Conservation (phyloP, 2,797 vertebrate genomes). For the Nyctalus aviator region DNA sequence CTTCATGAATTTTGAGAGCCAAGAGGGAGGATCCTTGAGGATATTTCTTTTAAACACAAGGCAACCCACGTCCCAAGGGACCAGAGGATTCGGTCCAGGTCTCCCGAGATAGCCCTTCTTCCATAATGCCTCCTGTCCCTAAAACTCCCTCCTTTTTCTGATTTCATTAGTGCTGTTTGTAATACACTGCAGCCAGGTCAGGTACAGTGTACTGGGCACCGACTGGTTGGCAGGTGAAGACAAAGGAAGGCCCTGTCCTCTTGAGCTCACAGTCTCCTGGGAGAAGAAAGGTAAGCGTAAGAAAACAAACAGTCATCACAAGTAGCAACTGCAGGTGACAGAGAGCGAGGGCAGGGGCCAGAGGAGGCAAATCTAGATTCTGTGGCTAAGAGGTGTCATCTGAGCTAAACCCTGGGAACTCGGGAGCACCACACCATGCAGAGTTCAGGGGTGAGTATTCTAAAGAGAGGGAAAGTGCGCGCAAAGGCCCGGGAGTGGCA, state of each 20-base stretch:
- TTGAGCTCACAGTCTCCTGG: background rate
- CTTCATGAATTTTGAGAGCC: conserved; percentile 67
- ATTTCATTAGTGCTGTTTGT: background rate
- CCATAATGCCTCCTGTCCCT: background rate
- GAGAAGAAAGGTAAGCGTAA: background rate
- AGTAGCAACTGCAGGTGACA: background rate
- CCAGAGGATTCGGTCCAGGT: background rate
- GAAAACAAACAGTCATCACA: background rate
- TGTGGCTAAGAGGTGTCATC: background rate
- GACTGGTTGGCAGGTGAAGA: background rate
- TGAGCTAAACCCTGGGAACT: background rate
- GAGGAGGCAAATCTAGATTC: background rate
- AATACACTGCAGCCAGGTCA: no score
- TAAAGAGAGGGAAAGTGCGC: background rate
- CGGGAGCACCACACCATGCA: background rate
- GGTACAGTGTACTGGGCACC: background rate
- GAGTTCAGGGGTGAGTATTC: background rate
- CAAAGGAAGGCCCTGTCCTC: background rate
- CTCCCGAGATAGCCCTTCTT: background rate
- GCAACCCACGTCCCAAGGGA: background rate
- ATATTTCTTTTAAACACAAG: conserved; percentile 50
- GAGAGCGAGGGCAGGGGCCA: background rate
- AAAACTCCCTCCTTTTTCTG: background rate
- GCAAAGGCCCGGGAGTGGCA: background rate
- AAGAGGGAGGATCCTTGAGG: conserved; percentile 19